Conservation (phyloP, 2,113 vertebrate species). For the Cervus canadensis region DNA sequence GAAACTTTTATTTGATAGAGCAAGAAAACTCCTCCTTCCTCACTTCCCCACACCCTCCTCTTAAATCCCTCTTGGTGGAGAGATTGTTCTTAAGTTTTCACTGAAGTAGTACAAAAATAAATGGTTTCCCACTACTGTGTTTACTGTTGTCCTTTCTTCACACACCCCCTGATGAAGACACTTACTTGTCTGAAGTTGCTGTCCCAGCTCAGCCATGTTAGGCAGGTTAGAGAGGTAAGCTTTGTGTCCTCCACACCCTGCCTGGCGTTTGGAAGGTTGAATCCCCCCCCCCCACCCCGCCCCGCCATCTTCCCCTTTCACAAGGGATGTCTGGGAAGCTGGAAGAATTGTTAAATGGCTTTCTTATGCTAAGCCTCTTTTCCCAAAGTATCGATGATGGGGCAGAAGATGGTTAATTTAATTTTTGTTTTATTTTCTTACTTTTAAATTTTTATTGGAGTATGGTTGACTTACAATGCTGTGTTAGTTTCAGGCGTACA, state of each 20-base stretch:
- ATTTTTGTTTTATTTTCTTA: not conserved
- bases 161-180: not conserved
- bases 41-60: fast-evolving
- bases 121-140: not conserved
- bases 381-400: not conserved
- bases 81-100: not conserved
- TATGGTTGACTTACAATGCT: not conserved
- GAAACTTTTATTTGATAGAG: constrained; percentile 9
- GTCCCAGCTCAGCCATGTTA: not conserved
- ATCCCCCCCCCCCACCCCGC: fast-evolving
- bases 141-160: not conserved
- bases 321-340: not conserved
- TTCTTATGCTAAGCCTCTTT: not conserved
- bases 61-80: not conserved
- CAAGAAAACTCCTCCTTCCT: not conserved
- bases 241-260: not conserved
- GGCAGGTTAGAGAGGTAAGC: not conserved
- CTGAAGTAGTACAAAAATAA: constrained; percentile 37
- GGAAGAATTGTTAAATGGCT: not conserved
- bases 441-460: not conserved
- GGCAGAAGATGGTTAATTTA: not conserved
- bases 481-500: not conserved
- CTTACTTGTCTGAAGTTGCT: not conserved
- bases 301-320: not conserved
- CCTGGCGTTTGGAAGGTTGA: not conserved